Percentiles rank a stretch among this genome's conserved stretches.
Evolutionary conservation across 2,797 vertebrate genomes (phyloP).

Genomic region (Melanogrammus aeglefinus): DNA sequence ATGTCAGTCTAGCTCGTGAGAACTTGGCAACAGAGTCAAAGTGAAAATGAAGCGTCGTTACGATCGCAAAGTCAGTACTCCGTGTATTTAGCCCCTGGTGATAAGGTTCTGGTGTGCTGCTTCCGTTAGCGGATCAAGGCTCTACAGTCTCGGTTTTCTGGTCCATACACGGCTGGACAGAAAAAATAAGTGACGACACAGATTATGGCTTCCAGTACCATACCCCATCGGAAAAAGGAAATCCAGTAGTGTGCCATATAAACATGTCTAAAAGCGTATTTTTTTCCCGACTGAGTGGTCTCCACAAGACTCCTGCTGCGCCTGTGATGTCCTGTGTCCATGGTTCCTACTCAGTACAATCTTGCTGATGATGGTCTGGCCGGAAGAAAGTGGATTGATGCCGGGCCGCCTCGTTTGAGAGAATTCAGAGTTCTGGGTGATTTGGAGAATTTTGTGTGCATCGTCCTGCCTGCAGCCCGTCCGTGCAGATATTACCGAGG

Average conservation of each 20-base stretch:
- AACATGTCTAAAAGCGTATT: slow-evolving; percentile 17
- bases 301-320: no score
- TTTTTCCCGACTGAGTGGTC: background rate
- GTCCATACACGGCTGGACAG: background rate
- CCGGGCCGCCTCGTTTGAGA: background rate
- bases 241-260: slow-evolving; percentile 11
- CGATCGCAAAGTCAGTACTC: background rate
- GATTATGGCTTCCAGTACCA: slow-evolving; percentile 1
- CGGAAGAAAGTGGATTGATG: slow-evolving; percentile 8
- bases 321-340: background rate
- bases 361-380: no score
- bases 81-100: background rate
- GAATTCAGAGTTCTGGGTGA: background rate
- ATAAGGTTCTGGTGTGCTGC: slow-evolving; percentile 15
- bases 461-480: background rate
- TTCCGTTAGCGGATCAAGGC: slow-evolving; percentile 6
- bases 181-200: slow-evolving; percentile 6
- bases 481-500: background rate
- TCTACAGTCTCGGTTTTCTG: slow-evolving; percentile 9
- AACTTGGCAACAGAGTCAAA: background rate
- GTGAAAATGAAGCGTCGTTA: background rate
- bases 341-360: background rate
- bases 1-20: background rate
- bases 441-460: background rate
- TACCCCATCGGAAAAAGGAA: slow-evolving; percentile 1